Conservation (phyloP, 2,888 invertebrate species). For the Onchidella celtica region DNA sequence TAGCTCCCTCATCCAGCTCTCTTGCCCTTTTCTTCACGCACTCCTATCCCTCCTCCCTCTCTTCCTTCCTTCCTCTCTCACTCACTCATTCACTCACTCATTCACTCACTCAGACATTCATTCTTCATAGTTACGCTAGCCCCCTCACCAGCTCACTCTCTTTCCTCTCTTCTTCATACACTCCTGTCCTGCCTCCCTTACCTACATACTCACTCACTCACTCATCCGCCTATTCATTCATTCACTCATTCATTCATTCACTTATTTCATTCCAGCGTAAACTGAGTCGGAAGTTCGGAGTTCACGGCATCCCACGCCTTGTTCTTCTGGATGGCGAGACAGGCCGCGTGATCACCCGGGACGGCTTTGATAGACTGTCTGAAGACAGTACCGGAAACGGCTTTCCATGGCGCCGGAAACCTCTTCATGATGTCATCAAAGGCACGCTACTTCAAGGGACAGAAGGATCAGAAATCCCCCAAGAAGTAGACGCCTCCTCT, state of each 20-base stretch:
- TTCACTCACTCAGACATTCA: too few relatives aligned
- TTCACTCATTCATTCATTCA: too few relatives aligned
- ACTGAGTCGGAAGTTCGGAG: slow-evolving; percentile 88
- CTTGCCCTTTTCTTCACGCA: not conserved
- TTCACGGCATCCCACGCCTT: slow-evolving; percentile 89
- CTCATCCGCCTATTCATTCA: too few relatives aligned
- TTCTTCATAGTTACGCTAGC: too few relatives aligned
- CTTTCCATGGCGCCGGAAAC: slow-evolving; percentile 91
- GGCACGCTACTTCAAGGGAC: slow-evolving; percentile 65
- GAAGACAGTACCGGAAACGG: slow-evolving; percentile 85
- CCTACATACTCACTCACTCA: too few relatives aligned
- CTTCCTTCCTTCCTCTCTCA: too few relatives aligned
- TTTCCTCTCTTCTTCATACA: not conserved
- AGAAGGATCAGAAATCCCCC: slow-evolving; percentile 57
- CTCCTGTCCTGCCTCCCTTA: not conserved
- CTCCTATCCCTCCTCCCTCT: too few relatives aligned
- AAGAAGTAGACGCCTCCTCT: slow-evolving; percentile 74
- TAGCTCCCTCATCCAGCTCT: not conserved
- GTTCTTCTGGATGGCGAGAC: slow-evolving; percentile 86
- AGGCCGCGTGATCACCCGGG: slow-evolving; percentile 85
- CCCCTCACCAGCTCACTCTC: not conserved
- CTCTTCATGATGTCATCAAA: slow-evolving; percentile 81
- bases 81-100: too few relatives aligned
- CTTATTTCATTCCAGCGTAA: slow-evolving; percentile 84
- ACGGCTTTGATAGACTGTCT: slow-evolving; percentile 85